Evolutionary conservation across 2,888 invertebrate species (phyloP).

Genomic region (Torymus tubicola): DNA sequence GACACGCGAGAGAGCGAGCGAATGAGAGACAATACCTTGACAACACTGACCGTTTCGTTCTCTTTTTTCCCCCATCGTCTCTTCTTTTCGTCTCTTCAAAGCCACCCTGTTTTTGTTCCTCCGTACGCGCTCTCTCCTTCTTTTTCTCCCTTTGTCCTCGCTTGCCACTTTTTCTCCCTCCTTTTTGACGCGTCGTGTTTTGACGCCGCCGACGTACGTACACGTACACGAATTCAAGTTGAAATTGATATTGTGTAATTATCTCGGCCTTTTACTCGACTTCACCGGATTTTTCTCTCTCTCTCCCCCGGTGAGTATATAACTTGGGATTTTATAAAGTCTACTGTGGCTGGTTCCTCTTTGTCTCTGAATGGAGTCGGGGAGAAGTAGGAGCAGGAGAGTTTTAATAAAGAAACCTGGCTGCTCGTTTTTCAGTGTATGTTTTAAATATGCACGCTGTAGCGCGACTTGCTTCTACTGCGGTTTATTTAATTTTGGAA

Average conservation of each 20-base stretch:
- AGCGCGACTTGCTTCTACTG: no score
- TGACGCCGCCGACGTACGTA: slow-evolving; percentile 33
- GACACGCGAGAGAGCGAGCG: slow-evolving; percentile 33
- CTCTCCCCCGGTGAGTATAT: not conserved
- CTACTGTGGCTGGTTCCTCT: not conserved
- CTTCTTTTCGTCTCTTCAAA: not conserved
- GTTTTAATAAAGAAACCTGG: not conserved
- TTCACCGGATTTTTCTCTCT: slow-evolving; percentile 49
- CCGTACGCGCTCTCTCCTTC: not conserved
- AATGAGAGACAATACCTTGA: slow-evolving; percentile 70
- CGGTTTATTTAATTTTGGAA: no score
- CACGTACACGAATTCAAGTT: slow-evolving; percentile 30
- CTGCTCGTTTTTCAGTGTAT: not conserved
- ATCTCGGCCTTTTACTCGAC: slow-evolving; percentile 57
- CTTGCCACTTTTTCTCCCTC: not conserved
- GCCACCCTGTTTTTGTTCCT: slow-evolving; percentile 20
- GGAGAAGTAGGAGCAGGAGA: no score
- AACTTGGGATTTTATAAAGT: slow-evolving; percentile 8
- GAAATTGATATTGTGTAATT: slow-evolving; percentile 59
- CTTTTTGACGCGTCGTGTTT: slow-evolving; percentile 39
- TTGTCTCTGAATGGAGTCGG: no score
- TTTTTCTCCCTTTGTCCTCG: slow-evolving; percentile 3
- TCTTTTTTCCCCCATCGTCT: slow-evolving; percentile 9
- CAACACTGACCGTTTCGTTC: slow-evolving; percentile 68
- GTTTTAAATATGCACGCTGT: no score